Conservation (phyloP, 2,113 vertebrate species). For the Nothoprocta perdicaria region DNA sequence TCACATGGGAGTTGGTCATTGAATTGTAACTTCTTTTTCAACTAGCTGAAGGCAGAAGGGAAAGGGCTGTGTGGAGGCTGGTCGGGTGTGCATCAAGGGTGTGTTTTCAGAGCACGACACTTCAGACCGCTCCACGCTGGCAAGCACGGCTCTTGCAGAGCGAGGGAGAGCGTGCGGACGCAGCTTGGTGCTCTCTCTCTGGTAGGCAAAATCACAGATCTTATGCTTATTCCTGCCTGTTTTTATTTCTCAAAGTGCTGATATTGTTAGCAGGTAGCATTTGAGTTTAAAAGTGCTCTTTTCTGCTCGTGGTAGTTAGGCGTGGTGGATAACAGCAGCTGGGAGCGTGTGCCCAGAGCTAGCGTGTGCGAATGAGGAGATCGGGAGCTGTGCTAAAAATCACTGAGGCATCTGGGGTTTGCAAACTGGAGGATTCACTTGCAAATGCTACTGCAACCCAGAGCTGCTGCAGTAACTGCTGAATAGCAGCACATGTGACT, state of each 20-base stretch:
- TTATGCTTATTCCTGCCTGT: background rate
- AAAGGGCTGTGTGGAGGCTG: constrained; percentile 69
- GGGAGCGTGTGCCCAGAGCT: constrained; percentile 5
- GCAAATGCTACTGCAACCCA: constrained; percentile 54
- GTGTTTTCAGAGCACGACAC: constrained; percentile 52
- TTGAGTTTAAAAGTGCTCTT: background rate
- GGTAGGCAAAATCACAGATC: constrained; percentile 54
- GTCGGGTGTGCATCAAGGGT: background rate
- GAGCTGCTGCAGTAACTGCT: background rate
- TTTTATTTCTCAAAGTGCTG: background rate
- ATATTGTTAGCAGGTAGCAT: background rate
- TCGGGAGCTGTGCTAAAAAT: constrained; percentile 52
- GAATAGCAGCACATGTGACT: background rate
- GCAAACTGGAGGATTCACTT: constrained; percentile 37
- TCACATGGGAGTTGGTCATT: constrained; percentile 23
- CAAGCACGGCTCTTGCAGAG: constrained; percentile 53
- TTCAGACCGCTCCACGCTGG: constrained; percentile 33
- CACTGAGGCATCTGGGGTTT: constrained; percentile 42
- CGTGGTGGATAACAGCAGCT: background rate
- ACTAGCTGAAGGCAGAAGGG: background rate
- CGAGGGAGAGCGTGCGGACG: constrained; percentile 3
- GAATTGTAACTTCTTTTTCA: constrained; percentile 33
- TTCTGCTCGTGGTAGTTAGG: background rate
- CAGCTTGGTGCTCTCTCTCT: constrained; percentile 16
- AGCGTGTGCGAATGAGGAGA: constrained; percentile 31